Base-by-base conservation (phyloP, 2,113 vertebrate species). In the Podilymbus podiceps region DNA sequence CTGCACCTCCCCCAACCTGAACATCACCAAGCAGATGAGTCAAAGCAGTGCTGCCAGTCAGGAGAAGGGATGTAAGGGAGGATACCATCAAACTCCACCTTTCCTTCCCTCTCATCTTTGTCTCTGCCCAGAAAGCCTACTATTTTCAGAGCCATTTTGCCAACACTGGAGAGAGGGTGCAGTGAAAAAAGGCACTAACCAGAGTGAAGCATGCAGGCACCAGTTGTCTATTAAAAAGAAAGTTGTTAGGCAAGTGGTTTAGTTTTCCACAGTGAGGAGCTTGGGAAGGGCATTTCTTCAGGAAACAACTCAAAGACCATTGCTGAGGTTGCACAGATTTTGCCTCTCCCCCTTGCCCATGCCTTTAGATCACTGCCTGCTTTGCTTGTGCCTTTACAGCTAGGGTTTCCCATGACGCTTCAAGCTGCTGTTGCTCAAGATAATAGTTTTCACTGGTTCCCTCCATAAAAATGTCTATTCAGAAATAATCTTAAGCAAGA, bases 401-500 rank as follows among this genome's bases (percentile, higher is more conserved):
- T 20, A 42, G 18, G 20, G 64, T 28, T 86, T 71, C 62, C 59
- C 49, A 28, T 9, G 22, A 72, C 49, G 53, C 2, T 35, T 2
- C 0, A 15, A 78, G 19, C 27, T 66, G n/a, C 25, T 63, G 44
- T 47, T 89, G 47, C 56, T 56, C 64, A 46, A 22, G 66, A 13
- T 23, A 49, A 33, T 4, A 56, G 23, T 38, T 78, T 91, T 85
- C 27, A 75, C 28, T 17, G 15, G 15, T 76, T 93, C 62, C 62
- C 78, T 76, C 56, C 38, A 50, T 2, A 83, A 55, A n/a, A 81
- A 86, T 0, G 3, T 73, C 30, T 74, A 78, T 42, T 46, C 58
- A 59, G 38, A 67, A 63, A 88, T 31, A 77, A 92, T 67, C 44
- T 90, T 87, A 80, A 86, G 31, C 31, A 91, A 75, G 47, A 86